Percentiles rank a stretch among this genome's conserved stretches.
Evolutionary conservation across 1,140 invertebrate species (phyloP).

Genomic region (Halesus radiatus): DNA sequence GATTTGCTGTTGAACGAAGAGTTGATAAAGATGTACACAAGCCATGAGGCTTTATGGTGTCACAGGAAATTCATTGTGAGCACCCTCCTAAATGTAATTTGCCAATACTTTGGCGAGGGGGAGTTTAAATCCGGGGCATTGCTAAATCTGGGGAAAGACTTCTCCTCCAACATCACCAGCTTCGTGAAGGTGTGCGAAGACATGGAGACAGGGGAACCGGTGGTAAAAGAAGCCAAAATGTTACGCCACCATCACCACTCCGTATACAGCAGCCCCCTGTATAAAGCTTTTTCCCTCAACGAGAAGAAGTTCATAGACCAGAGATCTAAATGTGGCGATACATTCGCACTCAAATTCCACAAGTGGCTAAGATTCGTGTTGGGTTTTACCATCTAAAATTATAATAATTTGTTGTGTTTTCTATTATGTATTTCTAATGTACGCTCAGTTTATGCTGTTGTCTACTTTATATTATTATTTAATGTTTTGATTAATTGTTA

Average conservation of each 20-base stretch:
- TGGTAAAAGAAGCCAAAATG: slow-evolving; percentile 63
- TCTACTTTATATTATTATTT: no score
- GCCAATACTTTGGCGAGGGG: slow-evolving; percentile 62
- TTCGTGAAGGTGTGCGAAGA: slow-evolving; percentile 60
- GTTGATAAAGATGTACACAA: slow-evolving; percentile 23
- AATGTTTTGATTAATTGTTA: no score
- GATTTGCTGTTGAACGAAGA: slow-evolving; percentile 49
- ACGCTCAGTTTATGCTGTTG: not conserved
- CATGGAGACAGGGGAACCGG: slow-evolving; percentile 60
- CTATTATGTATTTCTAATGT: not conserved
- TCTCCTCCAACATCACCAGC: slow-evolving; percentile 55
- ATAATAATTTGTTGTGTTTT: no score
- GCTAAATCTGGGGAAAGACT: not conserved
- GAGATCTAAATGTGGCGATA: slow-evolving; percentile 61
- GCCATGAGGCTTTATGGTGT: slow-evolving; percentile 52
- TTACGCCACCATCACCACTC: slow-evolving; percentile 63
- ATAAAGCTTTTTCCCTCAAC: slow-evolving; percentile 62
- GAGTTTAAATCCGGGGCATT: slow-evolving; percentile 23
- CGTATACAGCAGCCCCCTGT: slow-evolving; percentile 64
- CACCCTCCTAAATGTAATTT: slow-evolving; percentile 46
- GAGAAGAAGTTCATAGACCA: slow-evolving; percentile 65
- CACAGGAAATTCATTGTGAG: slow-evolving; percentile 42
- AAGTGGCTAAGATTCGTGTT: slow-evolving; percentile 67
- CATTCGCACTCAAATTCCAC: slow-evolving; percentile 65
- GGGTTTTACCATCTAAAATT: slow-evolving; percentile 61